Evolutionary conservation across 2,888 invertebrate species (phyloP).

Genomic region (Tetranychus piercei): DNA sequence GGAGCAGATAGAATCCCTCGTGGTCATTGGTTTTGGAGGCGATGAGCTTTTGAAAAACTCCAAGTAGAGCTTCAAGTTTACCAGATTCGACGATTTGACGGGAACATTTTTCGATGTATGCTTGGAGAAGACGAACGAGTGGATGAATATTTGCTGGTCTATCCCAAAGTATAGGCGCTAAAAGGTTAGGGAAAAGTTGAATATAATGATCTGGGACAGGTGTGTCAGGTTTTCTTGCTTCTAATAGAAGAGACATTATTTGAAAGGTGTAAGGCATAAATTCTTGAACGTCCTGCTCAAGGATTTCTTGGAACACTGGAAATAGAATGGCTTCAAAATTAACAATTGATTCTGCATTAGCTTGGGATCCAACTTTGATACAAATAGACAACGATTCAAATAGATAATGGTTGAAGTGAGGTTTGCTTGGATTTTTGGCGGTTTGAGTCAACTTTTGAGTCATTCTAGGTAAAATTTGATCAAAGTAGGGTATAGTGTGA

Average conservation of each 20-base stretch:
- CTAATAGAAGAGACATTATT: slow-evolving; percentile 75
- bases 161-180: slow-evolving; percentile 82
- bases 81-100: slow-evolving; percentile 48
- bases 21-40: slow-evolving; percentile 87
- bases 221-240: slow-evolving; percentile 34
- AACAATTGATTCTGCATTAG: slow-evolving; percentile 53
- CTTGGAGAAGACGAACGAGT: slow-evolving; percentile 69
- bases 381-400: slow-evolving; percentile 78
- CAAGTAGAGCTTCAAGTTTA: slow-evolving; percentile 54
- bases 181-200: slow-evolving; percentile 66
- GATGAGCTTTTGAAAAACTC: slow-evolving; percentile 88
- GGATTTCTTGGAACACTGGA: slow-evolving; percentile 80
- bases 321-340: slow-evolving; percentile 81
- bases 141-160: slow-evolving; percentile 81
- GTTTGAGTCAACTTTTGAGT: slow-evolving; percentile 63
- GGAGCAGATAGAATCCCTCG: slow-evolving; percentile 80
- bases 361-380: slow-evolving; percentile 61
- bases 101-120: slow-evolving; percentile 56
- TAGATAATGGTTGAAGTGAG: slow-evolving; percentile 93
- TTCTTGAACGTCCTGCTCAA: slow-evolving; percentile 85
- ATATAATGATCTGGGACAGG: slow-evolving; percentile 58
- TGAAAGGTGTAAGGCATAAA: slow-evolving; percentile 98
- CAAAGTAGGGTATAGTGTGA: slow-evolving; percentile 55
- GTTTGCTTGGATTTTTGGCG: slow-evolving; percentile 78
- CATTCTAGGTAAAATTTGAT: slow-evolving; percentile 59